Evolutionary conservation across 1,140 invertebrate genomes (phyloP).

Genomic region (Radopholus similis): DNA sequence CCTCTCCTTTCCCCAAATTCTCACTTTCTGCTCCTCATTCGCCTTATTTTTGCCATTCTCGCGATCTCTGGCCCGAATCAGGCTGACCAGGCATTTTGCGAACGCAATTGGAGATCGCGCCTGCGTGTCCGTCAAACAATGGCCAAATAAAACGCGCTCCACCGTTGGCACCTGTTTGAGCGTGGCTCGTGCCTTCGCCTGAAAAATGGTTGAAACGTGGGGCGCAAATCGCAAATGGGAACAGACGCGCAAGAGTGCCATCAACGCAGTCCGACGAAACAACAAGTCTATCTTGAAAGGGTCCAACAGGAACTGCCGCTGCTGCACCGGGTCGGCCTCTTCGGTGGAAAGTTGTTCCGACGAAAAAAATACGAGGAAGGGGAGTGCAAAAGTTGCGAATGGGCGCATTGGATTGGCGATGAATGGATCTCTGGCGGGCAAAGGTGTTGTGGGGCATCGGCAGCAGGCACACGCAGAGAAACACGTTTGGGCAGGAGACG

Average conservation of each 20-base stretch:
- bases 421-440: too few relatives aligned
- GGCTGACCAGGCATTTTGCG: slow-evolving; percentile 10
- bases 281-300: not conserved
- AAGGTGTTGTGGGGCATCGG: too few relatives aligned
- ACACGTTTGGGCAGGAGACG: too few relatives aligned
- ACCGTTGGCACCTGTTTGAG: not conserved
- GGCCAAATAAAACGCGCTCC: slow-evolving; percentile 6
- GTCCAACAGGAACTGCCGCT: not conserved
- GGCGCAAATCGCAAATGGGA: not conserved
- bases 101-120: not conserved
- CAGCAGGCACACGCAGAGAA: too few relatives aligned
- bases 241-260: not conserved
- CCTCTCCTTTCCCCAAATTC: too few relatives aligned
- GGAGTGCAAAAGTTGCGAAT: not conserved
- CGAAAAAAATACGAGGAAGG: too few relatives aligned
- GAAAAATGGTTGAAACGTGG: not conserved
- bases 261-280: slow-evolving; percentile 1
- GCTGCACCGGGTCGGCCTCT: too few relatives aligned
- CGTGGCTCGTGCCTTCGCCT: not conserved
- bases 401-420: too few relatives aligned
- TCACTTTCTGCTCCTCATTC: not conserved
- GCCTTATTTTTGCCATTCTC: not conserved
- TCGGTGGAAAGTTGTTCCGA: too few relatives aligned
- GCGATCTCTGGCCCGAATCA: not conserved
- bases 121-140: slow-evolving; percentile 1